phyloP scores from a whole-genome alignment of 2,797 vertebrate genomes.

The Carapus acus region DNA sequence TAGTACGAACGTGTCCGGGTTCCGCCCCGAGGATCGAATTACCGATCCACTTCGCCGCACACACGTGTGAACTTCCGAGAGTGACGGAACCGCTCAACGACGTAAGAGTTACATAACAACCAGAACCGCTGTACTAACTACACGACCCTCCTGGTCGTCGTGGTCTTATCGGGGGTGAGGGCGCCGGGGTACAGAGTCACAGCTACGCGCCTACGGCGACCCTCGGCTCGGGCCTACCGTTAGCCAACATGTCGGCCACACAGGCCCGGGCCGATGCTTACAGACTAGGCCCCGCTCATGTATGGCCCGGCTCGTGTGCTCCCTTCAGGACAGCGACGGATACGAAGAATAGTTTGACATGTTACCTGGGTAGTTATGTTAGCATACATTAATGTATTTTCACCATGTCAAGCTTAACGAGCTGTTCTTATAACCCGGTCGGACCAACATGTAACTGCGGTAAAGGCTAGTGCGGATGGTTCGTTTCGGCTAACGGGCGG shows the following conservation, averaged over 20 bases:
- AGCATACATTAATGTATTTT: too few relatives aligned
- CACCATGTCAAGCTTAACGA: too few relatives aligned
- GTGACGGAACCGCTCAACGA: background rate
- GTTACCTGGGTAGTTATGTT: too few relatives aligned
- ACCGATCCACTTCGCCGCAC: slow-evolving; percentile 13
- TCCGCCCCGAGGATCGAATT: slow-evolving; percentile 45
- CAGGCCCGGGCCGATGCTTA: slow-evolving; percentile 41
- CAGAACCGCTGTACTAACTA: background rate
- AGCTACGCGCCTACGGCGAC: too few relatives aligned
- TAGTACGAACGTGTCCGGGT: slow-evolving; percentile 22
- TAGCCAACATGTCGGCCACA: slow-evolving; percentile 55
- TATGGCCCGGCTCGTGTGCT: background rate
- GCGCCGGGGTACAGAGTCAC: too few relatives aligned
- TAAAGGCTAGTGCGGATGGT: slow-evolving; percentile 16
- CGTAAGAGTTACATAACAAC: too few relatives aligned
- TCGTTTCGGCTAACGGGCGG: slow-evolving; percentile 31
- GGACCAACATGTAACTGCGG: background rate
- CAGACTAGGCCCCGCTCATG: slow-evolving; percentile 29
- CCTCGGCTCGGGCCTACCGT: slow-evolving; percentile 35
- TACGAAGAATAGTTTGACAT: too few relatives aligned
- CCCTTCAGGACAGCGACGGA: too few relatives aligned
- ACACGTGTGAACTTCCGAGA: slow-evolving; percentile 50
- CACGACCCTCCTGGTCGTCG: too few relatives aligned
- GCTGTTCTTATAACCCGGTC: too few relatives aligned
- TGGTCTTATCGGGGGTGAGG: too few relatives aligned